Evolutionary conservation across 2,888 invertebrate species (phyloP).

Genomic region (Ochropleura plecta): DNA sequence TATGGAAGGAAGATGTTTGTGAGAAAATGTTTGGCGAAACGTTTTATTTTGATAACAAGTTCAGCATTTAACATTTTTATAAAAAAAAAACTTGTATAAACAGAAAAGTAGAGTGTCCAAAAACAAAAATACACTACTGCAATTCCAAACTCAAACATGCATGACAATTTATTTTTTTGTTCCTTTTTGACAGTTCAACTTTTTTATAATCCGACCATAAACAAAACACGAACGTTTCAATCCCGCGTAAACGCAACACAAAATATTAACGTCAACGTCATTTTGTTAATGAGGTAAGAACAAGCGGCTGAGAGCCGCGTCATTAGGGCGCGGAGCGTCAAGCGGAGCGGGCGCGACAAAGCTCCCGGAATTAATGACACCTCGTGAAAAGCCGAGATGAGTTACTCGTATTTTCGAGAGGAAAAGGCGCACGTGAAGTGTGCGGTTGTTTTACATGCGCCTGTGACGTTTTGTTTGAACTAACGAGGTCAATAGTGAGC

Average conservation of each 20-base stretch:
- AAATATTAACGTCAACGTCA: constrained; percentile 67
- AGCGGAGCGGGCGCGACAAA: constrained; percentile 80
- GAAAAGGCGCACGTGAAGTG: constrained; percentile 89
- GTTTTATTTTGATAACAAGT: not conserved
- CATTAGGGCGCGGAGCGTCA: constrained; percentile 79
- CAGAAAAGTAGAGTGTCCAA: no score
- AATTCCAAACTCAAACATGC: constrained; percentile 10
- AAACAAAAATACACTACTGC: not conserved
- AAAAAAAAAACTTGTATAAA: not conserved
- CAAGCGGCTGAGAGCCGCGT: constrained; percentile 80
- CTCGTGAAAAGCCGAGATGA: constrained; percentile 89
- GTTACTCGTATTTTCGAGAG: constrained; percentile 86
- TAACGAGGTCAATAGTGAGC: constrained; percentile 89
- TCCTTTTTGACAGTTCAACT: constrained; percentile 9
- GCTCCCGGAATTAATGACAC: constrained; percentile 87
- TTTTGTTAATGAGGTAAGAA: constrained; percentile 88
- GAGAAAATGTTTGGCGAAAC: constrained; percentile 9
- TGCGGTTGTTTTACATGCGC: constrained; percentile 86
- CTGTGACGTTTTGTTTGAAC: constrained; percentile 85
- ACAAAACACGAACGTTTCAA: constrained; percentile 50
- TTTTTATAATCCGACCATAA: constrained; percentile 35
- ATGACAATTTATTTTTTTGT: constrained; percentile 4
- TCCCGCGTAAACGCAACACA: constrained; percentile 62
- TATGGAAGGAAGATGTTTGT: constrained; percentile 33
- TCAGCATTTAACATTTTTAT: not conserved